Base-by-base conservation (phyloP, 2,888 invertebrate species). In the Ctenicera cuprea region DNA sequence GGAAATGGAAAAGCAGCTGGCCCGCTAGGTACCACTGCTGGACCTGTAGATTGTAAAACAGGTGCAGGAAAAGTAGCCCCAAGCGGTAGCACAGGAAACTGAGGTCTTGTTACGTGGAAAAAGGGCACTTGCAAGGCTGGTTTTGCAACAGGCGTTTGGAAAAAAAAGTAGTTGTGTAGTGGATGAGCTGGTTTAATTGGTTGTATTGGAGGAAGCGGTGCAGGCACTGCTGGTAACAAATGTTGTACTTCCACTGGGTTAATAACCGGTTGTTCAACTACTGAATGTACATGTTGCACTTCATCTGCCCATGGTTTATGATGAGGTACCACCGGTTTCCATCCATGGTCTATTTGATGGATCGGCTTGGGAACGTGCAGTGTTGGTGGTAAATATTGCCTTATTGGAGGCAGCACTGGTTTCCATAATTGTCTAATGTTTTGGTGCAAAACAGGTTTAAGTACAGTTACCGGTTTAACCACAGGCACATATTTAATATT, bases 21-120 rank as follows among this genome's bases (percentile, higher is more conserved):
- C n/a, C 68, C 22, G 1, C 38, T 16, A 16, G 50, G 45, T 8
- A 57, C 16, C 12, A n/a, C 20, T 18, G 20, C 50, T 54, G 73
- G 45, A 59, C 38, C 57, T 18, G 18, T 69, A 74, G 54, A 45
- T 43, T 63, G 73, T 22, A 83, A 68, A 54, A 83, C 79, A 7
- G 82, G 82, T 20, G 80, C 74, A 8, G 78, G 79, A 73, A 84
- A 84, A 9, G 74, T 76, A 1, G 83, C 77, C 11, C 84, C 84
- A 11, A 84, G 71, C 5, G 83, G 84, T 14, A 84, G 71, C 7
- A 85, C 84, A 4, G 82, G 83, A 38, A 84, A 75, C 57, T 84
- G 79, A 3, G 85, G 84, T 65, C 79, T 83, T n/a, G 81, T 77
- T 5, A 83, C 83, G 75, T 84, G 82, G 26, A 83, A 82, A 18